A percentile compares a stretch with the other conserved stretches of the same genome.
Evolutionary conservation across 2,888 invertebrate species (phyloP).

Genomic region (Eurois occulta): DNA sequence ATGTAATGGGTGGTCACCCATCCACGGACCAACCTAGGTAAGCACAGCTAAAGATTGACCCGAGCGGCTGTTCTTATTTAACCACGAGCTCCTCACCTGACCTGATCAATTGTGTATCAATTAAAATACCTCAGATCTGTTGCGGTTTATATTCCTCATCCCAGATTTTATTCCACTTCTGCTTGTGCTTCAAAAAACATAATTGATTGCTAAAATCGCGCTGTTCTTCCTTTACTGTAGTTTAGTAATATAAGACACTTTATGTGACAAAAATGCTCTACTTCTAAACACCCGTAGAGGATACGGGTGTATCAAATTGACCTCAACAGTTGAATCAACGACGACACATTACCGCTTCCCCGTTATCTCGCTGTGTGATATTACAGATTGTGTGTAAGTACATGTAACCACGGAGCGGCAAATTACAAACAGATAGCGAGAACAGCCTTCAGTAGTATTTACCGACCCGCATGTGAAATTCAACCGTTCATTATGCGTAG

Average conservation of each 20-base stretch:
- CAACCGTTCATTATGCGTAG: conserved; percentile 70
- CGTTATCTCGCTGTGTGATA: conserved; percentile 20
- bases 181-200: background rate
- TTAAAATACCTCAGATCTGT: too few species aligned
- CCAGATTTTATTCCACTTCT: background rate
- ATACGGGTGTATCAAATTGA: conserved; percentile 5
- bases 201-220: background rate
- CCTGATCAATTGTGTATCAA: too few species aligned
- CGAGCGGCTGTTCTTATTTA: too few species aligned
- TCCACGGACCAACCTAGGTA: too few species aligned
- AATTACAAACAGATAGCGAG: conserved; percentile 60
- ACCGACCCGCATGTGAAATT: conserved; percentile 74
- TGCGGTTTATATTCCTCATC: background rate
- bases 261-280: background rate
- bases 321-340: background rate
- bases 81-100: too few species aligned
- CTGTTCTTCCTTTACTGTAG: background rate
- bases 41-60: too few species aligned
- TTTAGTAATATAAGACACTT: background rate
- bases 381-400: conserved; percentile 14
- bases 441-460: conserved; percentile 63
- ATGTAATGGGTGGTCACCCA: too few species aligned
- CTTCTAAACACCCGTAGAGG: too few species aligned
- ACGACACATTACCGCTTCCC: conserved; percentile 22
- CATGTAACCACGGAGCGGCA: conserved; percentile 54